Evolutionary conservation across 2,888 invertebrate species (phyloP), one percentile per base, ranked within the genome.

Genomic region (Agonopterix subpropinquella): DNA sequence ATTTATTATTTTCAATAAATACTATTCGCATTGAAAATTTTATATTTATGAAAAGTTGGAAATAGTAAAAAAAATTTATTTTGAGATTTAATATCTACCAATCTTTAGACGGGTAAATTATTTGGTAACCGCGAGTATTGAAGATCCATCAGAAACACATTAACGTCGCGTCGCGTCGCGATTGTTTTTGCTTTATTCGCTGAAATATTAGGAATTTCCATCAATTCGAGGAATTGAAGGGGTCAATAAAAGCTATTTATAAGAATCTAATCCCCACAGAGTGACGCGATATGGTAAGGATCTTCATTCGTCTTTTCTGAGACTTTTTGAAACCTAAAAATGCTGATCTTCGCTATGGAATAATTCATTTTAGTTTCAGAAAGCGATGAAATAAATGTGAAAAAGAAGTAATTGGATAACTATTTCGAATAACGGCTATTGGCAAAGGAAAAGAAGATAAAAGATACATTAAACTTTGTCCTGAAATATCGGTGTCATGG

Each of bases 111-210:
- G 50, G 59, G 67, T 73, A 77, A 80, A 80, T 83, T 78, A 81
- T 80, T 76, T 73, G 65, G 64, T 59, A 67, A 70, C 44, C 43
- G 36, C 39, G 74, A 73, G 73, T 81, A 84, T 81, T 71, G 80
- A 66, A 76, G 77, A 82, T 72, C 83, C 82, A 86, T 88, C 81
- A 87, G 81, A 86, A 87, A 84, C 66, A 80, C 86, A 88, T 88
- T 88, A 88, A 78, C 80, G 80, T 67, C 58, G 66, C 65, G 64
- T 68, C 69, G 67, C 65, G 63, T 61, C 64, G 61, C 67, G 65
- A 71, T 74, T 76, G 71, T 73, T 77, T 80, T 74, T 60, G 58
- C 59, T 65, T 61, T 58, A 54, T 50, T 52, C 51, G 54, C 52
- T 55, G 51, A 49, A 52, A 53, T 44, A 54, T 47, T 28, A 39